These are phyloP conservation scores for Cyprinodon diabolis DNA, from an alignment of 2,797 vertebrate genomes.

Conservation along the genomic window DNA sequence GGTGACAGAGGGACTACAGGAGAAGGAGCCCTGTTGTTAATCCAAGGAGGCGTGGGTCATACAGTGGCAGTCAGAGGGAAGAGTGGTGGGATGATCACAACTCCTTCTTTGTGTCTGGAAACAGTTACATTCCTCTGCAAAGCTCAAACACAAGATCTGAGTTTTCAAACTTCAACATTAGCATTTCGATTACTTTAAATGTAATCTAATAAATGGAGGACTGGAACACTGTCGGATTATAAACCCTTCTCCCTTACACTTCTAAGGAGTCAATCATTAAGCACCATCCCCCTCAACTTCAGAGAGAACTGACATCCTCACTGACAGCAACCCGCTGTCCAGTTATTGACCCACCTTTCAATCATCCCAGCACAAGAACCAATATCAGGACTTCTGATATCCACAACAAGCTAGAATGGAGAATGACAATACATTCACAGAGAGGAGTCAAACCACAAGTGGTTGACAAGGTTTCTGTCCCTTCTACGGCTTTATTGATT, in stretches of 20 bases:
- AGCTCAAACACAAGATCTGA: conserved; percentile 25
- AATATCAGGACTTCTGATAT: conserved; percentile 2
- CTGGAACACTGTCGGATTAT: conserved; percentile 5
- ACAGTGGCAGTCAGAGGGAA: conserved; percentile 65
- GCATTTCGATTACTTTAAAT: background rate
- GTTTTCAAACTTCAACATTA: conserved; percentile 9
- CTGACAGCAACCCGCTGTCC: conserved; percentile 25
- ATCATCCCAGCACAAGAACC: conserved; percentile 22
- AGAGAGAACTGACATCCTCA: background rate
- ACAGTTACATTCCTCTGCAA: conserved; percentile 57
- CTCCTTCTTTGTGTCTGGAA: conserved; percentile 66
- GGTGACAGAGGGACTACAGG: conserved; percentile 26
- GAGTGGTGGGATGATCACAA: conserved; percentile 74
- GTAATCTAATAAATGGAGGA: background rate
- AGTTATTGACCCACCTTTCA: conserved; percentile 25
- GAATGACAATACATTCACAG: conserved; percentile 16
- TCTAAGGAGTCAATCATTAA: background rate
- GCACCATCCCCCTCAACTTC: conserved; percentile 8
- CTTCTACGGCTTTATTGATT: conserved; percentile 4
- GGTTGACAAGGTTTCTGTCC: background rate
- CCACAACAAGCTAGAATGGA: conserved; percentile 20
- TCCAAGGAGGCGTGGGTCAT: conserved; percentile 63
- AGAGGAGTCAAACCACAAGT: conserved; percentile 6
- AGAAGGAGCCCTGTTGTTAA: conserved; percentile 67
- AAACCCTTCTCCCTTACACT: conserved; percentile 2